Base-by-base conservation (phyloP, 2,113 vertebrate species). In the Mixornis gularis region DNA sequence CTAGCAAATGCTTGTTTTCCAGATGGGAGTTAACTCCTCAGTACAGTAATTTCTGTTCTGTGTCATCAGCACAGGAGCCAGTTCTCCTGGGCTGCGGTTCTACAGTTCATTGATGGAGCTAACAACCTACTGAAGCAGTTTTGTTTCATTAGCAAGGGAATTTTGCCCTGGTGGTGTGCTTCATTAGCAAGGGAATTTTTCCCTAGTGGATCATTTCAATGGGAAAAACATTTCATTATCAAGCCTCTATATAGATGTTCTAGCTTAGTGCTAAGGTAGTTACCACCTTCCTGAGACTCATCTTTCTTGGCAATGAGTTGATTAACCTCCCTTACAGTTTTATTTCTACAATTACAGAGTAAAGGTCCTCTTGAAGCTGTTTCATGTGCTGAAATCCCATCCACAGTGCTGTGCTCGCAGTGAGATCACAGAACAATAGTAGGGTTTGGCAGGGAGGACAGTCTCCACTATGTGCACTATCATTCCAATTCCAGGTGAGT, bases 131-230 rank as follows among this genome's bases (percentile, higher is more conserved):
- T 79, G 85, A 95, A 93, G 77, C 40, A 83, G 56, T 89, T 95
- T 90, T 53, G 36, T 92, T 96, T 76, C 82, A 94, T 90, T 93
- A 96, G 65, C 65, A 94, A 90, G 87, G 84, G 86, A 96, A 89
- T 84, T 80, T 91, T 90, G 91, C 91, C 77, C 93, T 38, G 13
- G 79, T 58, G 89, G 63, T 94, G 59, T 55, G 49, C 87, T 96
- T 87, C 85, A 92, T 89, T 92, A 96, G 62, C 55, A 93, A 85
- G 84, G 83, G 89, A 95, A 93, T 91, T 79, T 94, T 91, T 93
- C 95, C 90, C 92, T 38, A 16, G 78, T 53, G 90, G 58, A 93
- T 46, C 19, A 89, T 93, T 92, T 89, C 76, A 91, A 69, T 44
- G 62, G 2, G 6, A 95, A 94, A 70, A 89, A 46, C 85, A 58